Evolutionary conservation across 2,888 invertebrate species (phyloP), one percentile per base, ranked within the genome.

Genomic region (Nemurella pictetii): DNA sequence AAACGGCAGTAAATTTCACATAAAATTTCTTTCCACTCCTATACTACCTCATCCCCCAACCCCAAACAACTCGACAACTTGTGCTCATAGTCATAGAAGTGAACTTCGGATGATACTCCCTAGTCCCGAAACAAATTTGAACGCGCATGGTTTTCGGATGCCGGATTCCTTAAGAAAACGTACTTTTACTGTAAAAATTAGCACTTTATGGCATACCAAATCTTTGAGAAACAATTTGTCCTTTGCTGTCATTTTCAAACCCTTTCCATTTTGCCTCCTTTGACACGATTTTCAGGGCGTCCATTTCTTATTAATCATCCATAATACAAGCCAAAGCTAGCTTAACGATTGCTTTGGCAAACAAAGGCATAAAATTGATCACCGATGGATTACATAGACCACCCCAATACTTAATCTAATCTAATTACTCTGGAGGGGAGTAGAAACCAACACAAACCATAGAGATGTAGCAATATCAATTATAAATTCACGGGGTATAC

Each of bases 1-100:
- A 85, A 86, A 86, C 86, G 85, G 83, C 85, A 80, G 85, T 85
- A 86, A 85, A 86, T 84, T 86, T 84, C 81, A 83, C 30, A 80
- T 30, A 84, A 85, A 84, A 84, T 84, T 84, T 83, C 80, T 84
- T 80, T 80, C 25, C 55, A n/a, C n/a, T n/a, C n/a, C n/a, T n/a
- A n/a, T n/a, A n/a, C n/a, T n/a, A n/a, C 12, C 12, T 55, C 55
- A 20, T 20, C 55, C 55, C 55, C 55, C 20, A 7, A 20, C 9
- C 5, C 55, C 55, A 7, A 32, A 5, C 55, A n/a, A n/a, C 55
- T 20, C 20, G 15, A 35, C 35, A 12, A 35, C 55, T 55, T 55
- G 55, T 55, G 9, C 20, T 55, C 55, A 12, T 55, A 20, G 55
- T 55, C 55, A 12, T 55, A 20, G 55, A 55, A 20, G 55, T 1